These are phyloP conservation scores for Drosophila hamatofila DNA, from an alignment of 2,888 invertebrate genomes.

Conservation along the genomic window DNA sequence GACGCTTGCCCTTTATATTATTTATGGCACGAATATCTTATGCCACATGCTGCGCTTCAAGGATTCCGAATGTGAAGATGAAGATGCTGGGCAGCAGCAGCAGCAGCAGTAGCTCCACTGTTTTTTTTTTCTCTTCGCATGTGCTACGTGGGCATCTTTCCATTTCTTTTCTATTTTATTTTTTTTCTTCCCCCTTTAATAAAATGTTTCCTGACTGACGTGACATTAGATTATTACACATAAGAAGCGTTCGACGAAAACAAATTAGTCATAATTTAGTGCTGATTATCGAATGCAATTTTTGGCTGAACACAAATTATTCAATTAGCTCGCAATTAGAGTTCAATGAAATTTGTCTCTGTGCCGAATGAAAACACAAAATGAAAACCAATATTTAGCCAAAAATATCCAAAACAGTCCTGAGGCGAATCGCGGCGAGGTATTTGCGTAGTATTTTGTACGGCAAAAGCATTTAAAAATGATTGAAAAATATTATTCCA, in stretches of 20 bases:
- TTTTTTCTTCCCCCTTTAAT: conserved; percentile 22
- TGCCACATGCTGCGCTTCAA: conserved; percentile 50
- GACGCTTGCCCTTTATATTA: conserved; percentile 45
- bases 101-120: neutral
- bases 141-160: conserved; percentile 16
- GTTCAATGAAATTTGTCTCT: conserved; percentile 34
- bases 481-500: conserved; percentile 73
- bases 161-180: neutral
- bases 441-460: conserved; percentile 1
- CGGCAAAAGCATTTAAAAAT: conserved; percentile 56
- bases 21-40: conserved; percentile 50
- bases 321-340: conserved; percentile 44
- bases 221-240: conserved; percentile 28
- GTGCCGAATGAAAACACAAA: conserved; percentile 2
- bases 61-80: conserved; percentile 14
- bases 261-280: conserved; percentile 7
- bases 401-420: neutral
- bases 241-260: neutral
- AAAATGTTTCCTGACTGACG: conserved; percentile 41
- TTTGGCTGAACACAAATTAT: conserved; percentile 30
- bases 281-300: conserved; percentile 9
- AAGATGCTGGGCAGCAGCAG: conserved; percentile 18
- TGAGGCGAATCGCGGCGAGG: neutral
- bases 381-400: conserved; percentile 27
- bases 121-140: conserved; percentile 28